A percentile compares a stretch with the other conserved stretches of the same genome.
These are phyloP conservation scores for Clunio marinus DNA, from an alignment of 2,888 invertebrate species.

Conservation along the genomic window DNA sequence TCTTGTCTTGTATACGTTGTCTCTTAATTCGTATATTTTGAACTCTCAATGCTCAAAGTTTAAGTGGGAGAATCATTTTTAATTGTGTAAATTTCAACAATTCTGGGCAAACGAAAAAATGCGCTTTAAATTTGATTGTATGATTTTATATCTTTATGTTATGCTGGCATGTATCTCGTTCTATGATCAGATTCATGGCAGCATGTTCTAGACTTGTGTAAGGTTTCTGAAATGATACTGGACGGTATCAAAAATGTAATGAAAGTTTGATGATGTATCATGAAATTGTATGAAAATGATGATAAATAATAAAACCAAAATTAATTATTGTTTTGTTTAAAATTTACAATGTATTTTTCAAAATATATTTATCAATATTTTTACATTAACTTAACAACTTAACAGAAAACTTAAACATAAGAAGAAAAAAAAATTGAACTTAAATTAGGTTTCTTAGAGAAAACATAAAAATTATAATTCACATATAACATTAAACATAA, in stretches of 20 bases:
- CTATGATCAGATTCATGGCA: too few relatives aligned
- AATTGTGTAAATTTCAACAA: too few relatives aligned
- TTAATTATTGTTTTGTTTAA: not conserved
- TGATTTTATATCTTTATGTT: too few relatives aligned
- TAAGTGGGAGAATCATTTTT: too few relatives aligned
- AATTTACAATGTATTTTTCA: conserved; percentile 4
- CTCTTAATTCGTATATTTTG: conserved; percentile 37
- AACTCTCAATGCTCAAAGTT: conserved; percentile 34
- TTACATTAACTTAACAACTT: conserved; percentile 6
- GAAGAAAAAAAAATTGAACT: conserved; percentile 15
- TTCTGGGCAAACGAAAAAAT: too few relatives aligned
- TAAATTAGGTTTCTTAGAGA: not conserved
- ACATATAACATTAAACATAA: conserved; percentile 1
- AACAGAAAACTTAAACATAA: conserved; percentile 20
- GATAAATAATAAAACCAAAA: not conserved
- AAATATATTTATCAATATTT: not conserved
- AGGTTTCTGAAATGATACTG: not conserved
- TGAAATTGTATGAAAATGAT: not conserved
- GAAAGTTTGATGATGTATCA: not conserved
- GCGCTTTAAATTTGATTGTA: too few relatives aligned
- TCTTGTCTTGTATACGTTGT: conserved; percentile 32
- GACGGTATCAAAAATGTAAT: conserved; percentile 15
- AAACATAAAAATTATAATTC: conserved; percentile 5
- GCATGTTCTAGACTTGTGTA: conserved; percentile 21
- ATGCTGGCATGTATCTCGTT: too few relatives aligned